phyloP scores from a whole-genome alignment of 2,113 vertebrate genomes.

The Microtus montanus region DNA sequence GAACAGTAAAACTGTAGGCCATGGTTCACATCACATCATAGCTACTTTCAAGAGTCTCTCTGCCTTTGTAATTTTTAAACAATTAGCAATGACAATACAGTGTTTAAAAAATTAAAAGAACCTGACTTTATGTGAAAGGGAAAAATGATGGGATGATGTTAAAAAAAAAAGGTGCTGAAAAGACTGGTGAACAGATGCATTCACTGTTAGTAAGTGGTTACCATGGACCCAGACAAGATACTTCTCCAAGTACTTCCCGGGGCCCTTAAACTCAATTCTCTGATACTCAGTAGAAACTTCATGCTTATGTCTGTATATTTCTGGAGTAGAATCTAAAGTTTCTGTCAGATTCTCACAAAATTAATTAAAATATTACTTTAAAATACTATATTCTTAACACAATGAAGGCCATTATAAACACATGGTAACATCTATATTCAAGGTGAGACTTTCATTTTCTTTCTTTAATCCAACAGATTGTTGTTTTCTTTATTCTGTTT shows the following conservation, averaged over 20 bases:
- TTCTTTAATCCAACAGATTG: too few relatives aligned
- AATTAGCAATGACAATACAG: background rate
- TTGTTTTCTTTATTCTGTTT: background rate
- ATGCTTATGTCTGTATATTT: background rate
- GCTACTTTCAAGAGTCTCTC: background rate
- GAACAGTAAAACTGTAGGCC: background rate
- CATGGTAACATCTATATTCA: background rate
- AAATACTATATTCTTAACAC: background rate
- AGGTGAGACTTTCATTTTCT: background rate
- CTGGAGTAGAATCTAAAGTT: background rate
- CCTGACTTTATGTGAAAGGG: background rate
- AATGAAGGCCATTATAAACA: background rate
- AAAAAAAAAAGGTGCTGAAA: background rate
- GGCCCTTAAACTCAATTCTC: background rate
- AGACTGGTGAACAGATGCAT: background rate
- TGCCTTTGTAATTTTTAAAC: background rate
- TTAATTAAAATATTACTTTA: background rate
- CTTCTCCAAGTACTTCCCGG: background rate
- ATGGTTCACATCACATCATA: background rate
- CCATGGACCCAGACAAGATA: background rate
- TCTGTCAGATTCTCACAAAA: background rate
- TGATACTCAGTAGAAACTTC: background rate
- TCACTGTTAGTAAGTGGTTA: background rate
- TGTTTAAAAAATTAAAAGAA: background rate
- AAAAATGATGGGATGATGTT: background rate